Evolutionary conservation across 2,888 invertebrate species (phyloP), one percentile per base, ranked within the genome.

Genomic region (Macroteleia sp.): DNA sequence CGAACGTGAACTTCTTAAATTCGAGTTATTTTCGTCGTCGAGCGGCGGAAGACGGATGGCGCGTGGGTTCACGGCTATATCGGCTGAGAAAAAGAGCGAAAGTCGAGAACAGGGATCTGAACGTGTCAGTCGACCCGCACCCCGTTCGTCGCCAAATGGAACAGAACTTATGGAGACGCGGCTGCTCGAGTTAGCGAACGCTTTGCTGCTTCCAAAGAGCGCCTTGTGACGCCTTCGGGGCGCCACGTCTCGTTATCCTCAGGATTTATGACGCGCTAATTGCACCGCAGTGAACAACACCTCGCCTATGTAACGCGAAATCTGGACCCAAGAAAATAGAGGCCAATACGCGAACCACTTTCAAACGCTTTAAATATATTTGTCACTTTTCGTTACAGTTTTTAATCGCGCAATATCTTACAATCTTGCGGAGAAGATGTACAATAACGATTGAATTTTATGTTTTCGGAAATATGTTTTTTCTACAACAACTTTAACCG

Each of bases 211-310:
- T 44, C 75, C 59, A 79, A 81, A 82, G 82, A 86, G 81, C 82
- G 83, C 78, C 82, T 79, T 79, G 85, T 85, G 90, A 90, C 90
- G 91, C 89, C 91, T 90, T 87, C 87, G 77, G 89, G 91, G 90
- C 90, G 91, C 91, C 90, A 83, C 82, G 88, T 89, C 90, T 90
- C 89, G 91, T 91, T 91, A 90, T 89, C 85, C 88, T 62, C 62
- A 81, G 84, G 88, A 91, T 91, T 88, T 91, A 91, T 89, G 86
- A 87, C 85, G 85, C 87, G 87, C 90, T 91, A 91, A 91, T 91
- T 91, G 90, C 89, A 86, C 85, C 85, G 85, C 85, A 83, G 80
- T 80, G 84, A 89, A 89, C 87, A 89, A 88, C 89, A 87, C 85
- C 85, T 82, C 83, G 62, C 61, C 74, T 70, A 56, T 66, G 73